Evolutionary conservation across 2,888 invertebrate species (phyloP), one percentile per base, ranked within the genome.

Genomic region (Cantharis rustica): DNA sequence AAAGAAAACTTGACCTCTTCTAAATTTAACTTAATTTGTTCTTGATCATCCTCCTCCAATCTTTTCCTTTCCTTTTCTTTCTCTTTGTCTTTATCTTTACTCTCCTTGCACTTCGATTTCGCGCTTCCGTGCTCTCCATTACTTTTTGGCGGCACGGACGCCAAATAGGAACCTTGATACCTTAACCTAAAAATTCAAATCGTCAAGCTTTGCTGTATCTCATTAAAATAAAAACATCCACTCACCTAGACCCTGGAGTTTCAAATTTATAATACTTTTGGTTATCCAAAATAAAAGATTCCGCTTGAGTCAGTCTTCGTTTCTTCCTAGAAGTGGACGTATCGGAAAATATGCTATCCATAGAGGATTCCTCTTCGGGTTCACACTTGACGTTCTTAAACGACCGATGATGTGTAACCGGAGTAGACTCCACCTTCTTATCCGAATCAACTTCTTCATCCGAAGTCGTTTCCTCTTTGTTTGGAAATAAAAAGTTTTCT

Each of bases 401-500:
- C 7, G 68, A 70, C 10, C 77, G 79, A 73, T 63, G 69, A 61
- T 68, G 64, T 11, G 61, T 64, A 47, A 20, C 27, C 20, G 27
- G 64, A 26, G 31, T 27, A 17, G 26, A 9, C 47, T 82, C 82
- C n/a, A 76, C 78, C 23, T 78, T 80, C 23, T 68, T 79, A 15
- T 76, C 76, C 78, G 84, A 13, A 79, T 91, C 91, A 0, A 92
- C 92, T 10, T 88, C 88, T 4, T 90, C 91, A 0, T 90, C 90
- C 17, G 90, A 91, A 75, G 89, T 89, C 0, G 90, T 89, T 75
- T 92, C 92, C 16, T 93, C 92, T 62, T 92, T 90, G 81, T 91
- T 93, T 0, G 95, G 94, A 85, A 96, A 96, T 92, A 96, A 93
- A 85, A 96, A 96, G 82, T 94, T 95, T 83, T 95, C 95, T 0